Base-by-base conservation (phyloP, 2,888 invertebrate genomes). In the Macrosiphum euphorbiae region DNA sequence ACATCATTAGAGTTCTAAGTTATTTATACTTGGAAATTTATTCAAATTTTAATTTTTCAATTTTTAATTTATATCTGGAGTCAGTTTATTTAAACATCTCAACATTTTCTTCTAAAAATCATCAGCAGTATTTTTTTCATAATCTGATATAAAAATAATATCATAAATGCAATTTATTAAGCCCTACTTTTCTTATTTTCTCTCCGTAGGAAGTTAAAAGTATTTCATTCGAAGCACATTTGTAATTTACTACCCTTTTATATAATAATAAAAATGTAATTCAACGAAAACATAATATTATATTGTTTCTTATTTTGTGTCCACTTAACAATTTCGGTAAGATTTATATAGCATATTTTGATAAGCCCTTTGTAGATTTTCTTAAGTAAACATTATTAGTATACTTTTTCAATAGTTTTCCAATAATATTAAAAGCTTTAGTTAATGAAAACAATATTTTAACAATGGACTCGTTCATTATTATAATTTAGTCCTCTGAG, bases 381-480 rank as follows among this genome's bases (percentile, higher is more conserved):
- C 61, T 61, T 1, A 7, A 44, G 28, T 20, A 44, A 89, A 61
- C 89, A 89, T 89, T 78, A 35, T 78, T 24, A 35, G 67, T n/a
- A 16, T 67, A 67, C 67, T 67, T 58, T 44, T 28, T 89, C 44
- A 89, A 44, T 89, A 61, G n/a, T 44, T 89, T 61, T 20, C 61
- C 89, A 89, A 61, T 61, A 44, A 44, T 47, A 61, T 90, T 90
- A 61, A 90, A 90, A 90, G 47, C 47, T 47, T 67, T 67, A 4
- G 61, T 24, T 61, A 47, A n/a, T 61, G n/a, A 90, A 67, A 90
- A 90, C n/a, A 67, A n/a, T 47, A 61, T 47, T 90, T 47, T 67
- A 67, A 90, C 61, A 61, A 61, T 44, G 61, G 4, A 55, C 13
- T 47, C n/a, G 20, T 90, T 47, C n/a, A 61, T 67, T n/a, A 44